Conservation (phyloP, 2,113 vertebrate species). For the Acanthochromis polyacanthus region DNA sequence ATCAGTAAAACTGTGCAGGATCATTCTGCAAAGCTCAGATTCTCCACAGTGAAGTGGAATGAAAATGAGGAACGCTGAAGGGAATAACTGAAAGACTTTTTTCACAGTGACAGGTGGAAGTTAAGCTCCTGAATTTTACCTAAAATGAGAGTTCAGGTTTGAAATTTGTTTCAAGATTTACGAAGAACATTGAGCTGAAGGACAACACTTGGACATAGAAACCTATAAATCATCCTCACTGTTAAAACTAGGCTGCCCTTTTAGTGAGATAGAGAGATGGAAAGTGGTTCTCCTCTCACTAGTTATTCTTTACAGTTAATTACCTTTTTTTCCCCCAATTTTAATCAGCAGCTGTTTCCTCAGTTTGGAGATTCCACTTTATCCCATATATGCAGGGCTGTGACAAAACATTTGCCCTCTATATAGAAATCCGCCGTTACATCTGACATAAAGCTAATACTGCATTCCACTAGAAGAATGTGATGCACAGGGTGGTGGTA, state of each 20-base stretch:
- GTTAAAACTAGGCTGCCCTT: neutral
- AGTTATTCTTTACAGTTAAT: too few species aligned
- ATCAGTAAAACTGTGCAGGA: slow-evolving; percentile 15
- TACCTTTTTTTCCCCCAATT: too few species aligned
- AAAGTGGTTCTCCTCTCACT: too few species aligned
- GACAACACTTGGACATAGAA: neutral
- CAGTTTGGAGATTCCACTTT: too few species aligned
- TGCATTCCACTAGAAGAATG: too few species aligned
- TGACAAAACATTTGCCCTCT: too few species aligned
- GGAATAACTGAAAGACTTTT: slow-evolving; percentile 22
- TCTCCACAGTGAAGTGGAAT: slow-evolving; percentile 17
- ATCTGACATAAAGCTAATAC: too few species aligned
- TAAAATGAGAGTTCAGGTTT: neutral
- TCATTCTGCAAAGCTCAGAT: slow-evolving; percentile 25
- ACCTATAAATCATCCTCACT: neutral
- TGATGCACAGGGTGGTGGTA: too few species aligned
- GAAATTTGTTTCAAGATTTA: neutral
- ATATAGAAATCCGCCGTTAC: too few species aligned
- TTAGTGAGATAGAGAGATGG: too few species aligned
- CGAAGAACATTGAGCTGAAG: neutral
- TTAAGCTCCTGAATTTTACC: neutral
- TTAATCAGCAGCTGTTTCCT: too few species aligned
- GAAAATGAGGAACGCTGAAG: slow-evolving; percentile 1
- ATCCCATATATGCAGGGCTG: too few species aligned
- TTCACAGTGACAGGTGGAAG: neutral